phyloP scores from a whole-genome alignment of 2,888 invertebrate species.

The Drosophila percnosoma region DNA sequence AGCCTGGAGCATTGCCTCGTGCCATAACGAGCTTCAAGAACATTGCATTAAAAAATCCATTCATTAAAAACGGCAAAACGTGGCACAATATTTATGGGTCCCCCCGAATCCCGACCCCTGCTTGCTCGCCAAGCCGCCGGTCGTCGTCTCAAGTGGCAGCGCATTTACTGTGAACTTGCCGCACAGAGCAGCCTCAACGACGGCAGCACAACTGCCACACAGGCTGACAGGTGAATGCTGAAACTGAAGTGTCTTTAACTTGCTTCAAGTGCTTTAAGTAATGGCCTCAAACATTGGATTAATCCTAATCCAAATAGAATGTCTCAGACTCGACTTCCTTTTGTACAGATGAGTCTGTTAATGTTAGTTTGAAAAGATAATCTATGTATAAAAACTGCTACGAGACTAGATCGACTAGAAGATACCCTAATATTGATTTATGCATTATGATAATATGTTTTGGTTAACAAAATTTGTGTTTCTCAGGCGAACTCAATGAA shows the following conservation, averaged over 20 bases:
- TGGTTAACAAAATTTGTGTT: background rate
- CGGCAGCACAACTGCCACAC: conserved; percentile 17
- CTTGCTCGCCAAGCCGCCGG: background rate
- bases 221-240: conserved; percentile 39
- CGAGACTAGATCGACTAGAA: background rate
- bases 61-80: conserved; percentile 81
- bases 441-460: background rate
- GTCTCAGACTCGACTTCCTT: background rate
- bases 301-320: background rate
- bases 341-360: background rate
- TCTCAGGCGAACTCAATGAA: background rate
- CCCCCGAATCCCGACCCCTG: conserved; percentile 1
- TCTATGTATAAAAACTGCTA: background rate
- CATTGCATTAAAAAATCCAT: conserved; percentile 81
- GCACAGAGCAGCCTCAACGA: conserved; percentile 38
- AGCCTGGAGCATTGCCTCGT: conserved; percentile 7
- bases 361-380: background rate
- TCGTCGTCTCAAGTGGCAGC: conserved; percentile 53
- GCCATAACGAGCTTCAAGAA: conserved; percentile 68
- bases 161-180: conserved; percentile 42
- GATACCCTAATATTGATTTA: background rate
- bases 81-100: conserved; percentile 75
- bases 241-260: conserved; percentile 28
- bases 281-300: conserved; percentile 3
- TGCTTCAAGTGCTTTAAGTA: conserved; percentile 24